Conservation (phyloP, 2,797 vertebrate species). For the Hyperoplus immaculatus region DNA sequence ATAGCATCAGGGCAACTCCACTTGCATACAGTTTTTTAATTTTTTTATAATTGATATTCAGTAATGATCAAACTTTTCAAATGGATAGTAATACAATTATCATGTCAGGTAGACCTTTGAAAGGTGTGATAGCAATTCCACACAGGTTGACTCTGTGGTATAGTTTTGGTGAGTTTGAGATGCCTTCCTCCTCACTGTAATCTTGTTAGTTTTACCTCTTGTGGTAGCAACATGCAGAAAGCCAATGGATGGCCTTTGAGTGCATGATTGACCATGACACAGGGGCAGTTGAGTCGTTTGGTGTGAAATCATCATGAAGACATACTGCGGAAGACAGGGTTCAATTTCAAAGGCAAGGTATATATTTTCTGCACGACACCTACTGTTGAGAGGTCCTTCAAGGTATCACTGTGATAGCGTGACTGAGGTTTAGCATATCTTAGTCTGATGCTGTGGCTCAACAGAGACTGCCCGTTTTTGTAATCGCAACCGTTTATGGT, state of each 20-base stretch:
- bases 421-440: slow-evolving; percentile 36
- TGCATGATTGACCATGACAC: slow-evolving; percentile 37
- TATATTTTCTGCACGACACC: slow-evolving; percentile 5
- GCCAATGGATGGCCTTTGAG: slow-evolving; percentile 14
- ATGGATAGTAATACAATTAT: slow-evolving; percentile 37
- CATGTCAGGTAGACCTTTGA: slow-evolving; percentile 46
- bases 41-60: slow-evolving; percentile 12
- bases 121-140: slow-evolving; percentile 13
- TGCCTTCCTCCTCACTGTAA: slow-evolving; percentile 25
- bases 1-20: slow-evolving; percentile 40
- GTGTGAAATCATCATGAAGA: slow-evolving; percentile 9
- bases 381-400: slow-evolving; percentile 17
- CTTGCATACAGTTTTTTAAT: slow-evolving; percentile 17
- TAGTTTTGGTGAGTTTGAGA: slow-evolving; percentile 1
- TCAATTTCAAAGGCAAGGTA: slow-evolving; percentile 6
- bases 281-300: slow-evolving; percentile 21
- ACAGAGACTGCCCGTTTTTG: slow-evolving; percentile 47
- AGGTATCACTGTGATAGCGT: slow-evolving; percentile 33
- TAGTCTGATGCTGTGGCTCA: slow-evolving; percentile 22
- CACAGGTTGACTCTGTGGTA: slow-evolving; percentile 33
- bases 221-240: slow-evolving; percentile 15
- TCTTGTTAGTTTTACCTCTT: slow-evolving; percentile 26
- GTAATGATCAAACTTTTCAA: slow-evolving; percentile 45
- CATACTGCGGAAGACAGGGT: slow-evolving; percentile 8
- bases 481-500: slow-evolving; percentile 48